Percentiles rank a stretch among this genome's conserved stretches.
These are phyloP conservation scores for Megalopta genalis DNA, from an alignment of 1,140 invertebrate genomes.

Conservation along the genomic window DNA sequence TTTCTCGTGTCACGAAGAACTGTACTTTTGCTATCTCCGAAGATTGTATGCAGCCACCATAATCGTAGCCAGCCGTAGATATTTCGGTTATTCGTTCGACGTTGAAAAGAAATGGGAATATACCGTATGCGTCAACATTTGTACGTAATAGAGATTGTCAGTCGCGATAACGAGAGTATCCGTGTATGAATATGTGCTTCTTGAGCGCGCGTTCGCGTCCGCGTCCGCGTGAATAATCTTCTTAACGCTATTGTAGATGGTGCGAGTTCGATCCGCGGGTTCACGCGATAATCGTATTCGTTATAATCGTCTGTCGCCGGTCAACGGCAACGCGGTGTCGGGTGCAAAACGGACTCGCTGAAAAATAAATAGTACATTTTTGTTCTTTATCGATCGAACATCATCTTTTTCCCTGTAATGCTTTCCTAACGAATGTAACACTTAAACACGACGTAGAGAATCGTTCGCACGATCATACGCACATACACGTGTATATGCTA, in stretches of 20 bases:
- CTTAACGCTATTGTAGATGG: neutral
- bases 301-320: neutral
- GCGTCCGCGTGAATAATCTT: too few relatives aligned
- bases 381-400: neutral
- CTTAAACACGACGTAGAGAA: too few relatives aligned
- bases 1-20: neutral
- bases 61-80: neutral
- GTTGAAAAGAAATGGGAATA: neutral
- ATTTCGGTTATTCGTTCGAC: neutral
- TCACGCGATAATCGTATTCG: neutral
- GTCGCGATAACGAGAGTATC: conserved; percentile 42
- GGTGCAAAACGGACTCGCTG: neutral
- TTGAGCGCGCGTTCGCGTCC: too few relatives aligned
- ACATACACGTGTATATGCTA: too few relatives aligned
- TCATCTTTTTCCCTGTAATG: too few relatives aligned
- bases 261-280: neutral
- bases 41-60: neutral
- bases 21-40: neutral
- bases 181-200: neutral
- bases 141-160: conserved; percentile 54
- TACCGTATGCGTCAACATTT: neutral
- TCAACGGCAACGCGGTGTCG: neutral
- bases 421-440: too few relatives aligned
- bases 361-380: neutral
- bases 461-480: too few relatives aligned